Evolutionary conservation across 1,140 invertebrate genomes (phyloP), one percentile per base, ranked within the genome.

Genomic region (Paraescarpia echinospica): DNA sequence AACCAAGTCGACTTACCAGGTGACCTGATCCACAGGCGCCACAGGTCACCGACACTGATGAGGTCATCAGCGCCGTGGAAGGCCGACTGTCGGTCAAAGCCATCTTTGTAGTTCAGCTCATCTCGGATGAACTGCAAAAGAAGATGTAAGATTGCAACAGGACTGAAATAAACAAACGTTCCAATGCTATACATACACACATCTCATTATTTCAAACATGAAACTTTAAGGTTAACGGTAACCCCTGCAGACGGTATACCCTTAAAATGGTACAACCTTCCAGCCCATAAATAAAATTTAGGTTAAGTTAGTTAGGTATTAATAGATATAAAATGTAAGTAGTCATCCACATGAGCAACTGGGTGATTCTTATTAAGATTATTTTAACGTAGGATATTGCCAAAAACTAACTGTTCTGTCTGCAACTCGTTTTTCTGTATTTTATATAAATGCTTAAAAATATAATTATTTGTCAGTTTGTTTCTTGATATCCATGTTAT

Each of bases 31-130:
- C 99, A 99, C 14, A 98, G 97, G 95, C 98, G 97, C 98, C 98
- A 99, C 34, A 99, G 96, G 96, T 99, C 99, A 95, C 98, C 97
- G 91, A 99, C 98, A 22, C 98, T 98, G 94, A 99, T 98, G 95
- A 98, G 98, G 97, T 98, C 99, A 96, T 99, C 98, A 95, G 99
- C 98, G 94, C 98, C 97, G 97, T 99, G 99, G 96, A 99, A 99
- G 35, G 97, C 98, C 94, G 98, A 97, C 95, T 99, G 98, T 92
- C 98, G 89, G 90, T 95, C 95, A 93, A 94, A 95, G 0, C 98
- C 98, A 94, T 98, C 98, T 96, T 98, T 98, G 96, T 99, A 98
- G 95, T 99, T 98, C 77, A 99, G 96, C 96, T 99, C 99, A 96
- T 99, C 98, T 93, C 98, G 97, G 91, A 99, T 96, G 96, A 99